Evolutionary conservation across 2,888 invertebrate species (phyloP), one percentile per base, ranked within the genome.

Genomic region (Aleiodes testaceus): DNA sequence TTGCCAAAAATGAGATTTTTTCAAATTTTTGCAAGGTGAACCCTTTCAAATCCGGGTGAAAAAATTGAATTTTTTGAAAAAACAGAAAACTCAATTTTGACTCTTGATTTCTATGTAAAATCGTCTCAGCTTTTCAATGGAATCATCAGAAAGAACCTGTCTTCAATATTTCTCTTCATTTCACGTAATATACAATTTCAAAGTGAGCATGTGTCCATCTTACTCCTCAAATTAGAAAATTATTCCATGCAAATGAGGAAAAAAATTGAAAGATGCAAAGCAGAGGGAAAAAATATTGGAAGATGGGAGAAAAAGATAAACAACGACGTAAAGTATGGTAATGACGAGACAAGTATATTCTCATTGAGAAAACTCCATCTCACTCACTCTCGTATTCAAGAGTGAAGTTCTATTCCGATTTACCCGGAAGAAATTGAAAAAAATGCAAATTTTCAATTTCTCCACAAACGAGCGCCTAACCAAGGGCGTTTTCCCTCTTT

Each of bases 361-460:
- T 22, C 53, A 66, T 52, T 66, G 66, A 66, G 52, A 22, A 20
- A 36, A 42, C 42, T 9, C 50, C 52, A 52, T 66, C n/a, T 65
- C 36, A 30, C 52, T 50, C 52, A 7, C 42, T 66, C 52, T 45
- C 26, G 12, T 22, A 11, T 22, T 47, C 11, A 44, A 14, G 42
- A 20, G 45, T 42, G 12, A 44, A 42, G 12, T 53, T 66, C 42
- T 14, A 66, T 66, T 66, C 44, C n/a, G 22, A 30, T 66, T 50
- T n/a, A 7, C 44, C 53, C 18, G 14, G 22, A 52, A 66, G 42
- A 22, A 36, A 42, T 20, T 26, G 52, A 36, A 50, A 22, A 52
- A 66, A 44, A 53, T 66, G 53, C 66, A 66, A 66, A 66, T 52
- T 66, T 66, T 66, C 66, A 42, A 66, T 52, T 66, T 66, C 36